Conservation (phyloP, 2,797 vertebrate species). For the Carcharodon carcharias region DNA sequence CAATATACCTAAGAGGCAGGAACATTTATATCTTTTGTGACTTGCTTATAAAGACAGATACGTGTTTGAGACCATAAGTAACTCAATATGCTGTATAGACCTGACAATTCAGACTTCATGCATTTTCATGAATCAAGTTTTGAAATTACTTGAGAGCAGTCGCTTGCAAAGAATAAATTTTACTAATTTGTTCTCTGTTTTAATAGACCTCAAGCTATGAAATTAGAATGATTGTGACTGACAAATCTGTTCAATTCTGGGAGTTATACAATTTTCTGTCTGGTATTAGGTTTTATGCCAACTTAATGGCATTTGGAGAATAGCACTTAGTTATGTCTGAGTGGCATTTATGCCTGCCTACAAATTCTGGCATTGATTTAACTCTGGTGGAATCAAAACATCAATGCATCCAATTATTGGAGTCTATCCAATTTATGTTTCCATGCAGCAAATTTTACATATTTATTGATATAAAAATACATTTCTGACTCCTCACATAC, state of each 20-base stretch:
- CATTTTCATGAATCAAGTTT: not conserved
- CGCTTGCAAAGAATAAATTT: not conserved
- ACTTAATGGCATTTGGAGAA: not conserved
- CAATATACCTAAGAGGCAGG: not conserved
- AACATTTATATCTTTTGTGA: not conserved
- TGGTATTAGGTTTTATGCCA: slow-evolving; percentile 2
- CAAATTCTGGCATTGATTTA: not conserved
- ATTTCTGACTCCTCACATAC: not conserved
- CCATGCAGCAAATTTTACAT: not conserved
- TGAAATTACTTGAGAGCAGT: not conserved
- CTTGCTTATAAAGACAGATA: not conserved
- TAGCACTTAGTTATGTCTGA: not conserved
- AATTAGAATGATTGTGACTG: not conserved
- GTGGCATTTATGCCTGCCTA: not conserved
- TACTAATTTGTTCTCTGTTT: not conserved
- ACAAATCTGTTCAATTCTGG: not conserved
- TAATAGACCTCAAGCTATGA: not conserved
- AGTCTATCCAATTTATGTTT: not conserved
- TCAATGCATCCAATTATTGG: not conserved
- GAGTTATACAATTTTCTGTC: slow-evolving; percentile 2
- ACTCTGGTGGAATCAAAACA: not conserved
- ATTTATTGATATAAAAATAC: not conserved
- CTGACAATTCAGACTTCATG: not conserved
- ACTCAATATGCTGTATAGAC: not conserved
- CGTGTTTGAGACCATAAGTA: not conserved